Percentiles rank a stretch among this genome's conserved stretches.
phyloP scores from a whole-genome alignment of 2,888 invertebrate genomes.

The Cryptophagus acutangulus region DNA sequence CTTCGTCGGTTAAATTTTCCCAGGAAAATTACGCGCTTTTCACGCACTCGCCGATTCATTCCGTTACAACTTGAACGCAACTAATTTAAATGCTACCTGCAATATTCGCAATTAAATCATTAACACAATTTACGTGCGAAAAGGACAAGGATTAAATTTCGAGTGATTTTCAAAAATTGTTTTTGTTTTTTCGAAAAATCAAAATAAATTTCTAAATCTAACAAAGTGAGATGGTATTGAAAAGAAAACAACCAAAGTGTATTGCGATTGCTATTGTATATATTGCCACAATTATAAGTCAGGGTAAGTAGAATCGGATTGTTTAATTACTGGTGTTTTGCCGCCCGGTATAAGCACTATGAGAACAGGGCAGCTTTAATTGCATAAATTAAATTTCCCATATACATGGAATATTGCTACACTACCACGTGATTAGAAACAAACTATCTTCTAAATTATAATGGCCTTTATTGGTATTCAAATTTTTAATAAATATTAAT shows the following conservation, averaged over 20 bases:
- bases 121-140: background rate
- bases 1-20: conserved; percentile 20
- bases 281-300: conserved; percentile 58
- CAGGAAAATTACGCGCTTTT: conserved; percentile 3
- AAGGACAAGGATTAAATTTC: background rate
- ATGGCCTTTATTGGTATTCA: no score
- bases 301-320: conserved; percentile 47
- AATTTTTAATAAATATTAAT: no score
- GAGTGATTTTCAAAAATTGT: background rate
- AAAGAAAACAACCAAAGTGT: conserved; percentile 43
- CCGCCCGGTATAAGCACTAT: conserved; percentile 36
- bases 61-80: background rate
- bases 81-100: background rate
- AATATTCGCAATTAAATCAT: no score
- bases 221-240: conserved; percentile 26
- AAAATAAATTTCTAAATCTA: background rate
- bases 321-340: conserved; percentile 15
- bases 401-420: conserved; percentile 6
- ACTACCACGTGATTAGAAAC: conserved; percentile 1
- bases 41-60: background rate
- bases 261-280: conserved; percentile 57
- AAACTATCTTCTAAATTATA: background rate
- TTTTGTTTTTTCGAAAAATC: background rate
- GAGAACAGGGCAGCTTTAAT: conserved; percentile 36
- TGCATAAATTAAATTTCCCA: conserved; percentile 19